A percentile compares a stretch with the other conserved stretches of the same genome.
Evolutionary conservation across 2,113 vertebrate genomes (phyloP).

Genomic region (Globicephala melas): DNA sequence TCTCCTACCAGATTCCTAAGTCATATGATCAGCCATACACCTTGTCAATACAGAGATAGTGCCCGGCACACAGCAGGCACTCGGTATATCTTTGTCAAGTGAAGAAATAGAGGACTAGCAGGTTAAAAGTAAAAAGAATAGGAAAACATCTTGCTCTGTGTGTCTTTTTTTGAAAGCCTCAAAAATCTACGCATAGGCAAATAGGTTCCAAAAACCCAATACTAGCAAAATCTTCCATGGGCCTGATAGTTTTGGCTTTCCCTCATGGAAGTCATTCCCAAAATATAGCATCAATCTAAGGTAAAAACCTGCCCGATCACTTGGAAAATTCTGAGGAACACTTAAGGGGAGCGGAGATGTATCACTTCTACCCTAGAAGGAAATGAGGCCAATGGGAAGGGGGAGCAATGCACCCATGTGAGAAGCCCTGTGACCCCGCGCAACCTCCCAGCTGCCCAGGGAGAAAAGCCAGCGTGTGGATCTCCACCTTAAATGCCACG

Average conservation of each 20-base stretch:
- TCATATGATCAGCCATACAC: background rate
- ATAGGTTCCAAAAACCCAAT: background rate
- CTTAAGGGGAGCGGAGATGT: background rate
- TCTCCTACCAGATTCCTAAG: background rate
- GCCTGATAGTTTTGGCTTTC: constrained; percentile 34
- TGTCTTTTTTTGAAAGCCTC: background rate
- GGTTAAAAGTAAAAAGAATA: background rate
- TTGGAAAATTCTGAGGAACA: background rate
- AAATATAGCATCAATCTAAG: background rate
- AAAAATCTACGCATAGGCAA: background rate
- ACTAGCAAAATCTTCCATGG: constrained; percentile 11
- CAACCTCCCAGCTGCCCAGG: constrained; percentile 76
- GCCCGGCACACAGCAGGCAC: background rate
- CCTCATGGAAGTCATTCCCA: background rate
- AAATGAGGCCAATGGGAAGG: background rate
- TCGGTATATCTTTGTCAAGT: background rate
- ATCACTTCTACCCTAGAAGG: constrained; percentile 18
- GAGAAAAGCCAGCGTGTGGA: constrained; percentile 61
- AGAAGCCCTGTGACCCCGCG: constrained; percentile 67
- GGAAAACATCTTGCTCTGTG: background rate
- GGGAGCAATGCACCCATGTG: background rate
- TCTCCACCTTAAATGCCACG: constrained; percentile 69
- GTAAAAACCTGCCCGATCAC: background rate
- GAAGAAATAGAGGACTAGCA: background rate
- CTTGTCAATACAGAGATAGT: background rate